Conservation (phyloP, 2,888 invertebrate species). For the Plebejus argus region DNA sequence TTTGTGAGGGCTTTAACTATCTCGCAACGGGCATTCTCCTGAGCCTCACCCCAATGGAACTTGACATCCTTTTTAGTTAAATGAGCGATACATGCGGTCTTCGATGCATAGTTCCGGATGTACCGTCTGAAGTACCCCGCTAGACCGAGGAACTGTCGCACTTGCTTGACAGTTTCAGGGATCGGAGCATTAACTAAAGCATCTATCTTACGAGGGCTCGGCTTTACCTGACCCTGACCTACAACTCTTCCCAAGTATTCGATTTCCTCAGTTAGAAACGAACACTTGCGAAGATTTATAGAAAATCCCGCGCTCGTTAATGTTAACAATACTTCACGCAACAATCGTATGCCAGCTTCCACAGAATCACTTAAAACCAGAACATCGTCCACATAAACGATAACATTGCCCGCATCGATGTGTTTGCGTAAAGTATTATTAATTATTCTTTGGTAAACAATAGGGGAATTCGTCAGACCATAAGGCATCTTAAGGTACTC, state of each 20-base stretch:
- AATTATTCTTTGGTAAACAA: too few species aligned
- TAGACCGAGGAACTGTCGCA: not conserved
- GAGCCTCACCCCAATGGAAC: too few species aligned
- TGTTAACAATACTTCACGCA: conserved; percentile 22
- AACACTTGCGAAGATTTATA: conserved; percentile 31
- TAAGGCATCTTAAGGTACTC: too few species aligned
- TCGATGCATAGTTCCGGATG: conserved; percentile 5
- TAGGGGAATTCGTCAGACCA: too few species aligned
- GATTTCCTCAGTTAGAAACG: conserved; percentile 23
- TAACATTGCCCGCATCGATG: not conserved
- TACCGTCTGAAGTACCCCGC: conserved; percentile 33
- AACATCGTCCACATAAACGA: conserved; percentile 12
- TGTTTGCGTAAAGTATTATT: too few species aligned
- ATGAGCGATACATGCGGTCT: too few species aligned
- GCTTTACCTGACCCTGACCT: not conserved
- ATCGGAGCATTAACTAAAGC: not conserved
- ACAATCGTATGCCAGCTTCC: not conserved
- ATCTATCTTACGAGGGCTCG: conserved; percentile 28
- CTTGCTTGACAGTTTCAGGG: conserved; percentile 7
- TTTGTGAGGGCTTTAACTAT: too few species aligned
- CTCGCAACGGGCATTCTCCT: too few species aligned
- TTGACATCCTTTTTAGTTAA: too few species aligned
- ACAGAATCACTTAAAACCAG: not conserved
- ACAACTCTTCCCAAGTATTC: conserved; percentile 33
- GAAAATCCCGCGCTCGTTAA: conserved; percentile 32